Evolutionary conservation across 2,113 vertebrate species (phyloP).

Genomic region (Trochalopteron elliotii): DNA sequence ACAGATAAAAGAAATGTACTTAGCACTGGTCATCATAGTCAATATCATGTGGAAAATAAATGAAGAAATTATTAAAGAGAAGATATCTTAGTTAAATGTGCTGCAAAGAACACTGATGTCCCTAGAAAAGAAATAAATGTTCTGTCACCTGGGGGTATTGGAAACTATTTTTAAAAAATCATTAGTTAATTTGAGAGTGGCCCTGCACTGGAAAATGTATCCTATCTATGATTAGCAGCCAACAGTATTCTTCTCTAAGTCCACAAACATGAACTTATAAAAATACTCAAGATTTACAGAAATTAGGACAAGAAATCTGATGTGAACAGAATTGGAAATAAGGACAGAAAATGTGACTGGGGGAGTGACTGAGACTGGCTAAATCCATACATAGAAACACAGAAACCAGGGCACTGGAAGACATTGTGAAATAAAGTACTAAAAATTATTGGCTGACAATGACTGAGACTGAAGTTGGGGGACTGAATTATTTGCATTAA

Average conservation of each 20-base stretch:
- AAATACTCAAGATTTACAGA: not conserved
- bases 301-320: not conserved
- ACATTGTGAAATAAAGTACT: not conserved
- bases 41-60: not conserved
- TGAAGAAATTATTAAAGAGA: not conserved
- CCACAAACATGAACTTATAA: not conserved
- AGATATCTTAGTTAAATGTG: not conserved
- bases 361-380: not conserved
- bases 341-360: not conserved
- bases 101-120: not conserved
- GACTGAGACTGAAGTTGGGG: not conserved
- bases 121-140: not conserved
- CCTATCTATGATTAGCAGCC: not conserved
- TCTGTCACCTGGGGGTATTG: not conserved
- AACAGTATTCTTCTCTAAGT: not conserved
- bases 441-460: not conserved
- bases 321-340: not conserved
- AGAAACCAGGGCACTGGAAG: not conserved
- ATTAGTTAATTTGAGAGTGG: conserved; percentile 10
- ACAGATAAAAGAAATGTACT: not conserved
- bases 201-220: not conserved
- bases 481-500: not conserved
- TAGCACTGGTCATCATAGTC: not conserved
- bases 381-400: not conserved
- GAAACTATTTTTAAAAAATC: conserved; percentile 15